Conservation (phyloP, 2,888 invertebrate genomes). For the Adineta ricciae region DNA sequence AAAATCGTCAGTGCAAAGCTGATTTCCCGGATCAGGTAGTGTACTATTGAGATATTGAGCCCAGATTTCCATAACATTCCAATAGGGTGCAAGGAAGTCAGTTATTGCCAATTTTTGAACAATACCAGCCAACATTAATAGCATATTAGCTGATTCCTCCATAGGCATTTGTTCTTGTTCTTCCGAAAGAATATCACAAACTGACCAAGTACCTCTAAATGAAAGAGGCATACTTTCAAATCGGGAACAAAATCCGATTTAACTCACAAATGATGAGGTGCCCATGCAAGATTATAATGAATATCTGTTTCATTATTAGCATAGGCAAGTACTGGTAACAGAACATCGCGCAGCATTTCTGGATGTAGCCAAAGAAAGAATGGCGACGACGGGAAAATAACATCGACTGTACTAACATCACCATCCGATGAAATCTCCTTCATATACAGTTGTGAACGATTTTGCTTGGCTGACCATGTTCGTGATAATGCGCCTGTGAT, state of each 20-base stretch:
- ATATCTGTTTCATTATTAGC: not conserved
- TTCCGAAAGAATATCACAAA: not conserved
- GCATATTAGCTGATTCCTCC: not conserved
- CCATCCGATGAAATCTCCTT: not conserved
- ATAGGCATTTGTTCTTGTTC: conserved; percentile 8
- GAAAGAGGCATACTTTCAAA: not conserved
- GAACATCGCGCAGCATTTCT: not conserved
- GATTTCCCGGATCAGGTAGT: conserved; percentile 18
- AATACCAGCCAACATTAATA: not conserved
- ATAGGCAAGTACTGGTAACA: not conserved
- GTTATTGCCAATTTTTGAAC: not conserved
- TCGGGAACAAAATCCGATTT: not conserved
- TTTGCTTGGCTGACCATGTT: not conserved
- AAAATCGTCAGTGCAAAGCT: not conserved
- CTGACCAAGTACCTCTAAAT: conserved; percentile 3
- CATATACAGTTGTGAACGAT: not conserved
- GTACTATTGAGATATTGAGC: conserved; percentile 6
- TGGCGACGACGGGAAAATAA: not conserved
- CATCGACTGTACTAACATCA: conserved; percentile 14
- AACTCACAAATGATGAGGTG: not conserved
- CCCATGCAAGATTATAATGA: not conserved
- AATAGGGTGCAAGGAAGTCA: not conserved
- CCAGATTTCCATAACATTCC: not conserved
- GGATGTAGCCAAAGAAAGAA: conserved; percentile 1
- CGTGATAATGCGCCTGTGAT: not conserved